Base-by-base conservation (phyloP, 1,140 invertebrate species). In the Drosophila gunungcola region DNA sequence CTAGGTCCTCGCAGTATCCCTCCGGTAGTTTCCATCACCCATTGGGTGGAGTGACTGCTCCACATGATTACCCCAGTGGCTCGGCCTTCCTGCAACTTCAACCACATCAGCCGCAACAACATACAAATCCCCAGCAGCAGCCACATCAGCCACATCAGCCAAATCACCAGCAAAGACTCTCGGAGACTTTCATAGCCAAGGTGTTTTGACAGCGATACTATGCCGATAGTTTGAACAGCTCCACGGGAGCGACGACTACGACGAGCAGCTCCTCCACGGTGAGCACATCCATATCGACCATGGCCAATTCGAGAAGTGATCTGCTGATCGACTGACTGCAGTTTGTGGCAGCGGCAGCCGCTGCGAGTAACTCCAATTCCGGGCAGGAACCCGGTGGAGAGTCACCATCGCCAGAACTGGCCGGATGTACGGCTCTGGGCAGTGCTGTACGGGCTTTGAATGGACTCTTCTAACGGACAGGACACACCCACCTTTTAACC, bases 171-270 rank as follows among this genome's bases (percentile, higher is more conserved):
- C 83, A 67, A 13, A 65, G 78, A 2, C 49, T 84, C 3, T 73
- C 78, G 58, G 92, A 92, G 67, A 84, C 92, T 6, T 92, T 92
- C 48, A 92, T 92, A 6, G 92, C 92, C 11, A 92, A 92, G 70
- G 92, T 92, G 16, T 92, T 92, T 83, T 92, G 92, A 92, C 91
- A 92, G 79, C 65, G 92, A 72, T 92, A 92, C 80, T 92, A 92
- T 58, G 85, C 89, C 10, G 90, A 92, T 42, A 89, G 75, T 25
- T 41, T 92, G 73, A 81, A 70, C 62, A 79, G 69, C 54, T 61
- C 60, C 25, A 68, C 69, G 45, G 49, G 74, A n/a, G 48, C 48
- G 48, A 51, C 43, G 0, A 51, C 54, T 27, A 62, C 65, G 27
- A 57, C 46, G 16, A 62, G 43, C 39, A 21, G 16, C 16, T 21